Evolutionary conservation across 2,888 invertebrate genomes (phyloP).

Genomic region (Rotaria macrura): DNA sequence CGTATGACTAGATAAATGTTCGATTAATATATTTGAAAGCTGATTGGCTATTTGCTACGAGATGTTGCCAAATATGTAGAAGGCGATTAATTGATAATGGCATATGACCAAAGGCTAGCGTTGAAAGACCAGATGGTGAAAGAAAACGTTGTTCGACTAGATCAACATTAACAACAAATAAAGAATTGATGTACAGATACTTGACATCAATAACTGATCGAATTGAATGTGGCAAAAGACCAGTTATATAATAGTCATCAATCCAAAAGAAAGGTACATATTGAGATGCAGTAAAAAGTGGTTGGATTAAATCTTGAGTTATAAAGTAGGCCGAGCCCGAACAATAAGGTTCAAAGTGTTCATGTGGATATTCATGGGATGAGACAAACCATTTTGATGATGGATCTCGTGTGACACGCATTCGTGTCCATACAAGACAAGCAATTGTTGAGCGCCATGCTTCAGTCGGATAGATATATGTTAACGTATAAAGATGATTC

Average conservation of each 20-base stretch:
- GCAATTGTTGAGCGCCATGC: slow-evolving; percentile 38
- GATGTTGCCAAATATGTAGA: not conserved
- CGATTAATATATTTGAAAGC: not conserved
- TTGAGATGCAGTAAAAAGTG: slow-evolving; percentile 58
- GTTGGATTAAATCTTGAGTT: slow-evolving; percentile 58
- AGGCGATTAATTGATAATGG: slow-evolving; percentile 22
- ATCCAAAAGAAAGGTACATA: slow-evolving; percentile 73
- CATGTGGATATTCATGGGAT: slow-evolving; percentile 45
- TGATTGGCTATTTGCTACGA: not conserved
- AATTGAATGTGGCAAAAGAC: slow-evolving; percentile 55
- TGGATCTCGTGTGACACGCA: slow-evolving; percentile 48
- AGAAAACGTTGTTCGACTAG: slow-evolving; percentile 30
- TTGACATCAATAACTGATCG: not conserved
- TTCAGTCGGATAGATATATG: slow-evolving; percentile 35
- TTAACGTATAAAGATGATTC: slow-evolving; percentile 36
- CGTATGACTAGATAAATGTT: not conserved
- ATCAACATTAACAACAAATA: slow-evolving; percentile 28
- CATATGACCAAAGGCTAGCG: slow-evolving; percentile 29
- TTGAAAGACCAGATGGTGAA: not conserved
- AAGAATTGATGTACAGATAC: slow-evolving; percentile 30
- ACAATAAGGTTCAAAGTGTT: slow-evolving; percentile 50
- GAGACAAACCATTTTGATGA: slow-evolving; percentile 51
- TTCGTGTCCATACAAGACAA: slow-evolving; percentile 47
- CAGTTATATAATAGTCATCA: slow-evolving; percentile 76
- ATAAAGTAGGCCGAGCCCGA: slow-evolving; percentile 54